Evolutionary conservation across 2,113 vertebrate species (phyloP), one percentile per base, ranked within the genome.

Genomic region (Myotis lucifugus): DNA sequence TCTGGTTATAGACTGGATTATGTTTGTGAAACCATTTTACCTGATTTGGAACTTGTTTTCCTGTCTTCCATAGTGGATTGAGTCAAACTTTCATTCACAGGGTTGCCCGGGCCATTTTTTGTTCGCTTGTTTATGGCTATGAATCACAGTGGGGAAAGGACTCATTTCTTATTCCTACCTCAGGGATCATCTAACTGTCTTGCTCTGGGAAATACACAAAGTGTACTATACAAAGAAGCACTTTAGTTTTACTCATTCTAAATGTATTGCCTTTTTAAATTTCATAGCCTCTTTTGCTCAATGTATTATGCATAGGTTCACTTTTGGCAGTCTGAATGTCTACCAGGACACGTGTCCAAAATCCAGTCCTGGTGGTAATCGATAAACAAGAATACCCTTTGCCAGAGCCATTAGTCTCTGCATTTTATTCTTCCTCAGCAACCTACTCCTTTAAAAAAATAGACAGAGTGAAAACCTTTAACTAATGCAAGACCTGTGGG

Each of bases 251-350:
- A 72, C 52, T 50, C 50, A 85, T 69, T 90, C 73, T 95, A 92
- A 97, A 96, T 96, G 70, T 96, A 92, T 90, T 86, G 74, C 90
- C 81, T 81, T 95, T 93, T 90, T 66, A 90, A 90, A 92, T 95
- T 94, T 74, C 40, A 50, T 48, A 40, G 81, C 29, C 3, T 64
- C 29, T 69, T 84, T 70, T 73, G 29, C 87, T 70, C 67, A n/a
- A 70, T 93, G 90, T 72, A 93, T 92, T 90, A 91, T 93, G 81
- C 85, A 88, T 27, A 21, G 27, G 85, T 96, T 93, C 46, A 34
- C 40, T 70, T 81, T 54, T 76, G 95, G 93, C 92, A 90, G 66
- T 27, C 83, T 78, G 32, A 66, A 37, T 13, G 40, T 87, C 91
- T 93, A 89, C 83, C 25, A 67, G 54, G 32, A 93, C 46, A 15